phyloP scores from a whole-genome alignment of 1,140 invertebrate genomes.

The Dendrolimus kikuchii region DNA sequence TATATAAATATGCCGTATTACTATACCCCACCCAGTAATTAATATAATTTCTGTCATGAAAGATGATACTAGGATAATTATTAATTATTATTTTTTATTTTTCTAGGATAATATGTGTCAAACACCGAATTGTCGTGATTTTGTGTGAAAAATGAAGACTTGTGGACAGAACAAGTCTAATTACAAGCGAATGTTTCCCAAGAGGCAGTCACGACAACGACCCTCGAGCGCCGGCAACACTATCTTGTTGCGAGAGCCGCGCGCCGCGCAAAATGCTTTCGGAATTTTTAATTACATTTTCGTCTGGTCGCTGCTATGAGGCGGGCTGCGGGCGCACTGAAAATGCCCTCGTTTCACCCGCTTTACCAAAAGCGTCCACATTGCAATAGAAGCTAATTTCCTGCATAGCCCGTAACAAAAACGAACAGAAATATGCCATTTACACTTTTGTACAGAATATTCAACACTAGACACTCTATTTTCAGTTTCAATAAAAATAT shows the following conservation, averaged over 20 bases:
- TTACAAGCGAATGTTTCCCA: constrained; percentile 65
- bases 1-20: too few relatives aligned
- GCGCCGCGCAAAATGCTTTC: constrained; percentile 63
- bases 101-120: not conserved
- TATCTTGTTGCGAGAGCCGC: constrained; percentile 64
- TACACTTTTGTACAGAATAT: constrained; percentile 24
- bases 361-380: constrained; percentile 67
- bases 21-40: too few relatives aligned
- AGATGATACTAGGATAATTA: too few relatives aligned
- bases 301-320: constrained; percentile 62
- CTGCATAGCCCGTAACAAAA: constrained; percentile 64
- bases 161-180: constrained; percentile 59
- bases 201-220: constrained; percentile 62
- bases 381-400: constrained; percentile 71
- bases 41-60: too few relatives aligned
- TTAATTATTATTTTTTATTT: too few relatives aligned
- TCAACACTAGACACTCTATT: constrained; percentile 8
- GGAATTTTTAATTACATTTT: constrained; percentile 73
- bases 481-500: too few relatives aligned
- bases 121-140: constrained; percentile 15
- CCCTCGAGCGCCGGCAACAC: constrained; percentile 54
- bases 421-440: constrained; percentile 56
- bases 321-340: constrained; percentile 47
- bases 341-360: constrained; percentile 62
- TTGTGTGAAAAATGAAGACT: constrained; percentile 46